These are phyloP conservation scores for Anguilla rostrata DNA, from an alignment of 2,113 vertebrate genomes.

Conservation along the genomic window DNA sequence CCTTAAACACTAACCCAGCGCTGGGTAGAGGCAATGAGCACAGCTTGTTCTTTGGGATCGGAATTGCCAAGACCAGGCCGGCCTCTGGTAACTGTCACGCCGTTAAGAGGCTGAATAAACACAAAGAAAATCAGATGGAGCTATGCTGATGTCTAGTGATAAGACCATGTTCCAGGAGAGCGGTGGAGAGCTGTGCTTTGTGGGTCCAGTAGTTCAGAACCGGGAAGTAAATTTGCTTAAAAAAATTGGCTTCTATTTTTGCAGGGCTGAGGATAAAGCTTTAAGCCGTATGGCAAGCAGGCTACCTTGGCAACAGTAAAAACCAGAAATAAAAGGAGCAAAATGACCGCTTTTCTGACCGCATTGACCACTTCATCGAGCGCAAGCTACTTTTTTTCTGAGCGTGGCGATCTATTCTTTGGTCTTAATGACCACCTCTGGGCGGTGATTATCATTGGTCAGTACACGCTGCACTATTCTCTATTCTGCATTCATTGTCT, in stretches of 20 bases:
- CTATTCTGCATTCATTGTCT: too few relatives aligned
- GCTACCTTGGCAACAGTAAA: neutral
- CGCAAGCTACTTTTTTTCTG: too few relatives aligned
- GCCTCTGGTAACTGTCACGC: neutral
- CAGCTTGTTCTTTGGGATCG: neutral
- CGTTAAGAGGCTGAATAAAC: neutral
- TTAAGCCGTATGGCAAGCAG: neutral
- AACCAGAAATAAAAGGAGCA: neutral
- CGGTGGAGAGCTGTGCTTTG: neutral
- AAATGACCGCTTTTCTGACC: too few relatives aligned
- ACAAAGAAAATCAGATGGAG: neutral
- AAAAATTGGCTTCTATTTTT: neutral
- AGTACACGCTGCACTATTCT: too few relatives aligned
- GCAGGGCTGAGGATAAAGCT: neutral
- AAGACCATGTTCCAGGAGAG: conserved; percentile 3
- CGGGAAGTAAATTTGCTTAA: neutral
- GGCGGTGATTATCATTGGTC: too few relatives aligned
- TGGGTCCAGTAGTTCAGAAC: neutral
- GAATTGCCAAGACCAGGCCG: neutral
- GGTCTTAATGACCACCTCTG: too few relatives aligned
- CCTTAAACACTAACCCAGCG: neutral
- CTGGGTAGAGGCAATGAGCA: neutral
- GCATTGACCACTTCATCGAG: neutral
- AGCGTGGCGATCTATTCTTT: too few relatives aligned
- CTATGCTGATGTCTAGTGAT: neutral